These are phyloP conservation scores for Lapara coniferarum DNA, from an alignment of 2,888 invertebrate species.

Conservation along the genomic window DNA sequence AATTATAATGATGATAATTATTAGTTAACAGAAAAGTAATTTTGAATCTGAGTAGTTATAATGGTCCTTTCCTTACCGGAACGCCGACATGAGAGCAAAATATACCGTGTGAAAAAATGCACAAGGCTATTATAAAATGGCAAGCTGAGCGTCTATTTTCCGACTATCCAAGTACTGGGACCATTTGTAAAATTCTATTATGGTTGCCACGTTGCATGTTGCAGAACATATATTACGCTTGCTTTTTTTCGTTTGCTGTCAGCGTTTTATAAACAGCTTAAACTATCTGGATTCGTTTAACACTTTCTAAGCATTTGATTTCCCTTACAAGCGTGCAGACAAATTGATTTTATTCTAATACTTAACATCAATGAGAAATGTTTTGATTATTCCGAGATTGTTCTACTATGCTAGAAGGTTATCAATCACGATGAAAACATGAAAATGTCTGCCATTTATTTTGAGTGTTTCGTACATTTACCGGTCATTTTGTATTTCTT, in stretches of 20 bases:
- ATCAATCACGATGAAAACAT: constrained; percentile 4
- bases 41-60: no score
- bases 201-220: constrained; percentile 25
- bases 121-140: constrained; percentile 4
- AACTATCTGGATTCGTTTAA: constrained; percentile 7
- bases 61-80: no score
- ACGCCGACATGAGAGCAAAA: neutral
- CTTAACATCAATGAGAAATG: neutral
- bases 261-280: neutral
- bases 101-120: constrained; percentile 12
- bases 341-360: neutral
- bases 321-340: neutral
- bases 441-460: neutral
- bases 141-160: constrained; percentile 11
- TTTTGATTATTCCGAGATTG: neutral
- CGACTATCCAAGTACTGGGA: constrained; percentile 34
- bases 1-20: no score
- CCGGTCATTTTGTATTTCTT: neutral
- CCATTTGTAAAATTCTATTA: constrained; percentile 33
- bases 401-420: neutral
- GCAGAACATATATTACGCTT: constrained; percentile 34
- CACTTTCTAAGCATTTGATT: neutral
- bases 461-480: neutral
- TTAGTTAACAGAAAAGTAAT: no score
- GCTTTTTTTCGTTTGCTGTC: constrained; percentile 28